Conservation (phyloP, 2,888 invertebrate species). For the Torymus texanus region DNA sequence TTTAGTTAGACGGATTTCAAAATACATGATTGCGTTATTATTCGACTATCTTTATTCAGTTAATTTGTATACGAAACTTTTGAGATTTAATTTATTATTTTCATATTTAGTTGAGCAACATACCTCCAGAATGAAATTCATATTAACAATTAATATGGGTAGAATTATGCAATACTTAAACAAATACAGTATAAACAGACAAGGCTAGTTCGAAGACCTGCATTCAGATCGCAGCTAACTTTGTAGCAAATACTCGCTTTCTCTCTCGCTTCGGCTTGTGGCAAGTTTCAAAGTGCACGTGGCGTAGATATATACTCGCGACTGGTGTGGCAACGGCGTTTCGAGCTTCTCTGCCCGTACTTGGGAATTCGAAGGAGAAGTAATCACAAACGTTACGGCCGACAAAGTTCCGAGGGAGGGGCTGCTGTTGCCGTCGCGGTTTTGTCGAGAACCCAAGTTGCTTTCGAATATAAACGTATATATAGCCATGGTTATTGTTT, state of each 20-base stretch:
- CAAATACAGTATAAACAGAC: too few relatives aligned
- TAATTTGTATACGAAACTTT: too few relatives aligned
- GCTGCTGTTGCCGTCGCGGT: slow-evolving; percentile 1
- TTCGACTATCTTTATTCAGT: too few relatives aligned
- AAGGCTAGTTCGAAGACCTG: background rate
- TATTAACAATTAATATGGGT: too few relatives aligned
- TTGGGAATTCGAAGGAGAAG: slow-evolving; percentile 52
- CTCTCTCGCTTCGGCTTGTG: slow-evolving; percentile 19
- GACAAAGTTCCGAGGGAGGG: slow-evolving; percentile 26
- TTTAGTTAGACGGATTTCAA: too few relatives aligned
- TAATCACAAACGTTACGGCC: slow-evolving; percentile 47
- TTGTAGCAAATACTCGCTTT: slow-evolving; percentile 22
- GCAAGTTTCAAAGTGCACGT: slow-evolving; percentile 46
- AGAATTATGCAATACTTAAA: too few relatives aligned
- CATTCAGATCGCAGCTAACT: slow-evolving; percentile 14
- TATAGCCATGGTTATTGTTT: too few relatives aligned
- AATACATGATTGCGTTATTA: too few relatives aligned
- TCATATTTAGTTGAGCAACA: too few relatives aligned
- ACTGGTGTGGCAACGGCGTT: slow-evolving; percentile 9
- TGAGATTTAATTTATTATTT: too few relatives aligned
- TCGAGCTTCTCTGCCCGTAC: background rate
- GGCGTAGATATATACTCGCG: slow-evolving; percentile 4
- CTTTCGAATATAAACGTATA: too few relatives aligned
- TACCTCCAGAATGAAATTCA: too few relatives aligned
- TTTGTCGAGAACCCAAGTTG: slow-evolving; percentile 1